Percentiles rank a stretch among this genome's conserved stretches.
Conservation (phyloP, 2,797 vertebrate genomes). For the Melanitta fusca region DNA sequence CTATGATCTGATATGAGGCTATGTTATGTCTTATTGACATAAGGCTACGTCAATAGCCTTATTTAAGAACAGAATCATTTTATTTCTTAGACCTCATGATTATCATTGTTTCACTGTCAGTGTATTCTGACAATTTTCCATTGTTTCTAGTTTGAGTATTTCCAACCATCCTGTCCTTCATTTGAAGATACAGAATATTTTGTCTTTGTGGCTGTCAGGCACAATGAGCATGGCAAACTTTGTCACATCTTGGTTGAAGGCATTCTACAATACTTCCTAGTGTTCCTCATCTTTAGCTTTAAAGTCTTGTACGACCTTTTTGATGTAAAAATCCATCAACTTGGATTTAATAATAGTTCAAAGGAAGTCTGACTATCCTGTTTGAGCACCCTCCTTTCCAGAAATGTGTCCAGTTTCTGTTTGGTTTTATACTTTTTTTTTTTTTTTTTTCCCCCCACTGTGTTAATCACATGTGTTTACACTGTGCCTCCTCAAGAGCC, state of each 20-base stretch:
- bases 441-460: neutral
- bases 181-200: neutral
- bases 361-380: neutral
- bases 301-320: neutral
- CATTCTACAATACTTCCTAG: neutral
- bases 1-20: neutral
- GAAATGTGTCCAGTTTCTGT: neutral
- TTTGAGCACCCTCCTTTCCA: neutral
- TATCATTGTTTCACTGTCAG: neutral
- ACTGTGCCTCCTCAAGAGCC: neutral
- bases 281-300: neutral
- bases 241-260: neutral
- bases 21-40: too few relatives aligned
- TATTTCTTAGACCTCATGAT: neutral
- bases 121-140: neutral
- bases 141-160: neutral
- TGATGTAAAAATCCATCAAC: neutral
- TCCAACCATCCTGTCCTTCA: neutral
- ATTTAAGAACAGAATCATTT: neutral
- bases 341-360: neutral
- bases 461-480: neutral
- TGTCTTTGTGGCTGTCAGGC: neutral
- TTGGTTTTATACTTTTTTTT: neutral
- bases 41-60: neutral
- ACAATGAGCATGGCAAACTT: neutral